Evolutionary conservation across 2,888 invertebrate species (phyloP).

Genomic region (Eupithecia vulgata): DNA sequence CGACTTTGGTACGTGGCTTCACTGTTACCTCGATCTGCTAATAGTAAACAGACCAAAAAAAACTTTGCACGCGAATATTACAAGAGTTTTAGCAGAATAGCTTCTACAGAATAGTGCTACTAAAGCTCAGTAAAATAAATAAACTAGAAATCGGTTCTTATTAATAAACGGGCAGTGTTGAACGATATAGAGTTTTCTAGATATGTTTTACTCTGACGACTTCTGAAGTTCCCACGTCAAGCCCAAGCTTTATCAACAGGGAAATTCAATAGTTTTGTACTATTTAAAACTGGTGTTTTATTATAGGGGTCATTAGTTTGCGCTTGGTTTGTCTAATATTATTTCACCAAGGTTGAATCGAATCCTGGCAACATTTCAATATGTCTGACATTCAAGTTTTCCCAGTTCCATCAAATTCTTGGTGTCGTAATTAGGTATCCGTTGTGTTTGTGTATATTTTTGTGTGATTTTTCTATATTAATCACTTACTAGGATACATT

Average conservation of each 20-base stretch:
- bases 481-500: not conserved
- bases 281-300: slow-evolving; percentile 31
- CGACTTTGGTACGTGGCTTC: not conserved
- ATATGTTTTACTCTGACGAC: slow-evolving; percentile 38
- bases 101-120: slow-evolving; percentile 3
- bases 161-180: slow-evolving; percentile 38
- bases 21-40: not conserved
- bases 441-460: slow-evolving; percentile 9
- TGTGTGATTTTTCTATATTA: slow-evolving; percentile 10
- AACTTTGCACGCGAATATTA: slow-evolving; percentile 4
- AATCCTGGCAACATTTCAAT: slow-evolving; percentile 27
- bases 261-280: slow-evolving; percentile 31
- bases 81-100: not conserved
- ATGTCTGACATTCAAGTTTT: not conserved
- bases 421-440: not conserved
- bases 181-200: slow-evolving; percentile 37
- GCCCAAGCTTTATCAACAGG: slow-evolving; percentile 40
- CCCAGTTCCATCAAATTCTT: slow-evolving; percentile 9
- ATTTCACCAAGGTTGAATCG: slow-evolving; percentile 22
- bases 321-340: slow-evolving; percentile 32
- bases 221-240: slow-evolving; percentile 32
- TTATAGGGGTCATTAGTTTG: slow-evolving; percentile 33
- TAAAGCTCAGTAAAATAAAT: slow-evolving; percentile 12
- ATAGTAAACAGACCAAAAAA: not conserved
- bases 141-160: slow-evolving; percentile 16